A percentile compares a stretch with the other conserved stretches of the same genome.
These are phyloP conservation scores for Trichonephila clavipes DNA, from an alignment of 1,140 invertebrate genomes.

Conservation along the genomic window DNA sequence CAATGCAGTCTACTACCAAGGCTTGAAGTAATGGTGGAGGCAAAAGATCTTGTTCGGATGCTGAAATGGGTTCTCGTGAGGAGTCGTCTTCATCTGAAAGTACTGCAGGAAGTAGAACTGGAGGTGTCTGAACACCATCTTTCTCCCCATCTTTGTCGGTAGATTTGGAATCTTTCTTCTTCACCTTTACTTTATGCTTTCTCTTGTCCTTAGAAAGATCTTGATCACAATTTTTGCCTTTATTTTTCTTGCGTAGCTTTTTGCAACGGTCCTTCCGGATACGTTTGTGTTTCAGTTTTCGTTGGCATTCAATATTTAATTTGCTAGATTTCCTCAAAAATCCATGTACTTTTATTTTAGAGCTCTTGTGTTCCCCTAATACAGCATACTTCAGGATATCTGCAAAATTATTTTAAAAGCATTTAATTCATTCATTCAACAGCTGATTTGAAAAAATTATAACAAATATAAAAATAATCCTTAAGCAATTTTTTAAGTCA, in stretches of 20 bases:
- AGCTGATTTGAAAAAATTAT: no score
- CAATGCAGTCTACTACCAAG: neutral
- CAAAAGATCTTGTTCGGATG: conserved; percentile 65
- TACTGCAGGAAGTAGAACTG: conserved; percentile 68
- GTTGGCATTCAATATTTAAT: conserved; percentile 58
- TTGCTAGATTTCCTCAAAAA: conserved; percentile 70
- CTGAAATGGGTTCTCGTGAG: conserved; percentile 44
- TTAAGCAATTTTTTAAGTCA: no score
- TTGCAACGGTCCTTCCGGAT: conserved; percentile 66
- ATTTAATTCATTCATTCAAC: no score
- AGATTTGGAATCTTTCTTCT: conserved; percentile 66
- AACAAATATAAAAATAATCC: no score
- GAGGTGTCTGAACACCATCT: conserved; percentile 66
- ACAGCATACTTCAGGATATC: conserved; percentile 72
- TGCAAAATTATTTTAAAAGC: neutral
- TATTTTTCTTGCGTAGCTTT: conserved; percentile 67
- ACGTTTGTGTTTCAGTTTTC: conserved; percentile 68
- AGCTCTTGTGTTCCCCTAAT: conserved; percentile 70
- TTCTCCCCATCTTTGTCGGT: conserved; percentile 59
- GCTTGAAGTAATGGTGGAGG: conserved; percentile 71
- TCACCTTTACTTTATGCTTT: conserved; percentile 70
- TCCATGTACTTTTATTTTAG: conserved; percentile 69
- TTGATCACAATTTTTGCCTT: conserved; percentile 20
- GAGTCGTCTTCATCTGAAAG: conserved; percentile 62
- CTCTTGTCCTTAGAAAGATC: conserved; percentile 65